Conservation (phyloP, 2,113 vertebrate genomes). For the Platichthys stellatus region DNA sequence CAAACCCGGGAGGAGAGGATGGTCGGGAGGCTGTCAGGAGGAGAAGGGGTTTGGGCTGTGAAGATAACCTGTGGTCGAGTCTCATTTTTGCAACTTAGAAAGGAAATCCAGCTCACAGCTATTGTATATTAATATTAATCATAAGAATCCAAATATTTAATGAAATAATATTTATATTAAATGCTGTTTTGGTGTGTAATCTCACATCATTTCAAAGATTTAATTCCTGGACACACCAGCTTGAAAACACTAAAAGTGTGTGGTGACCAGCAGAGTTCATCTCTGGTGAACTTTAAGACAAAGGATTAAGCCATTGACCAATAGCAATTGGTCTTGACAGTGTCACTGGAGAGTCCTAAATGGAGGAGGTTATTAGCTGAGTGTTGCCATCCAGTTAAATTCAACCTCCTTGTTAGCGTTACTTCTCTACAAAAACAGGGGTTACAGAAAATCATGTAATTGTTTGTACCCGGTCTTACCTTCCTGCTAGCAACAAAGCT, state of each 20-base stretch:
- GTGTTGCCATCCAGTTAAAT: too few species aligned
- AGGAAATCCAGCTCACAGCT: not conserved
- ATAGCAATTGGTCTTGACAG: not conserved
- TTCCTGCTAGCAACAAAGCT: too few species aligned
- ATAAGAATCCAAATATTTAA: not conserved
- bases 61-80: not conserved
- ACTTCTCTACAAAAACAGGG: too few species aligned
- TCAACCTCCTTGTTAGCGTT: too few species aligned
- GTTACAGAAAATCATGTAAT: too few species aligned
- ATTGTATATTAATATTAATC: not conserved
- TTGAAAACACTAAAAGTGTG: too few species aligned
- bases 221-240: too few species aligned
- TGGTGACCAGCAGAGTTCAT: not conserved
- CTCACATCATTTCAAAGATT: not conserved
- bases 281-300: not conserved
- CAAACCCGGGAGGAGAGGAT: conserved; percentile 58
- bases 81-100: not conserved
- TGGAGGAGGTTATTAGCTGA: too few species aligned
- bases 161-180: not conserved
- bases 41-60: conserved; percentile 44
- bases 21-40: conserved; percentile 62
- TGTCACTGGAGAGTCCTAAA: too few species aligned
- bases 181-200: too few species aligned
- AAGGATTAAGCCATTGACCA: not conserved
- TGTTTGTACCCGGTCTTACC: too few species aligned